phyloP scores from a whole-genome alignment of 2,888 invertebrate species.

The Heliconius hortense region DNA sequence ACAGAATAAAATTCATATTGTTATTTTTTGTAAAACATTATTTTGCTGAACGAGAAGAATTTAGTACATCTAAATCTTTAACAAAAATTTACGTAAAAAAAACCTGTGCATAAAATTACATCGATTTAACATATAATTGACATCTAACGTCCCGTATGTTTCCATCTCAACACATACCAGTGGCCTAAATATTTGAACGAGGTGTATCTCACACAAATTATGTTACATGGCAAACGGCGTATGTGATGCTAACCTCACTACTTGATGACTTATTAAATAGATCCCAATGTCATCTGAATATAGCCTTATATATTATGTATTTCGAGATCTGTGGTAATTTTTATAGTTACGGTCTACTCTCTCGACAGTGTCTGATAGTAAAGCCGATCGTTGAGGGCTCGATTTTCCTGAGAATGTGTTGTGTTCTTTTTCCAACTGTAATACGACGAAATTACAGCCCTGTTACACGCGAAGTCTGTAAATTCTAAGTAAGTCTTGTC shows the following conservation, averaged over 20 bases:
- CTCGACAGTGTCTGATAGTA: too few species aligned
- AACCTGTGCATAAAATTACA: neutral
- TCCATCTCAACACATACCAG: conserved; percentile 42
- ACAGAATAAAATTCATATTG: too few species aligned
- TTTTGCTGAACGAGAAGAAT: neutral
- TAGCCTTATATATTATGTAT: conserved; percentile 2
- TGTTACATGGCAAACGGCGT: conserved; percentile 44
- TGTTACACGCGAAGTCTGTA: too few species aligned
- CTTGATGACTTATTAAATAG: conserved; percentile 45
- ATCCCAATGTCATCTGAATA: conserved; percentile 27
- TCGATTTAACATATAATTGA: neutral
- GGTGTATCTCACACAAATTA: conserved; percentile 49
- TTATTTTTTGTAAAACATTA: too few species aligned
- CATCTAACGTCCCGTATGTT: conserved; percentile 30
- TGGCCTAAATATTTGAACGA: conserved; percentile 48
- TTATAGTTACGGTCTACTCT: neutral
- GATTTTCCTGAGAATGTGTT: too few species aligned
- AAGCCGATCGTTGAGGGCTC: too few species aligned
- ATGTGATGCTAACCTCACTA: conserved; percentile 42
- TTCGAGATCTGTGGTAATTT: neutral
- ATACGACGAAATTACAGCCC: too few species aligned
- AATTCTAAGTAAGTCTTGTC: too few species aligned
- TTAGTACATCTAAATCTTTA: neutral
- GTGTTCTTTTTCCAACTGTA: too few species aligned
- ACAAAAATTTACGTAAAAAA: neutral